A percentile compares a stretch with the other conserved stretches of the same genome.
phyloP scores from a whole-genome alignment of 2,113 vertebrate species.

The Pteronura brasiliensis region DNA sequence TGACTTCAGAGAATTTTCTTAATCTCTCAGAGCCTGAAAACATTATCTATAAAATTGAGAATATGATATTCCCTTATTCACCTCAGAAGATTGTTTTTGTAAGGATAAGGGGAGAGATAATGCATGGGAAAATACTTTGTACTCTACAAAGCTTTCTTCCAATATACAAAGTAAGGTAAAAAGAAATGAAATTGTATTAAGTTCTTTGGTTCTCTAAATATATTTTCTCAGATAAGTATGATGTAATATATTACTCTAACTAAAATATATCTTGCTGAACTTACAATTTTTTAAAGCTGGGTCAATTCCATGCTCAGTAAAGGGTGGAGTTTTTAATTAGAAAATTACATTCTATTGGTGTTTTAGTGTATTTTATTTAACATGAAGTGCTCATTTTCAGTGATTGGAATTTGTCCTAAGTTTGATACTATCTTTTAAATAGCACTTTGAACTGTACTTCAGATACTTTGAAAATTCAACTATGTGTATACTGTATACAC shows the following conservation, averaged over 20 bases:
- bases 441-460: background rate
- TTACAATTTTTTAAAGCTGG: background rate
- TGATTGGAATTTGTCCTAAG: background rate
- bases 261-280: background rate
- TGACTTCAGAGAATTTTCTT: background rate
- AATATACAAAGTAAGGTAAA: background rate
- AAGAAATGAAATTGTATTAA: background rate
- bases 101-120: background rate
- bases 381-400: background rate
- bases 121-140: background rate
- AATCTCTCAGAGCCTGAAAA: background rate
- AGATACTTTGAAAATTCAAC: background rate
- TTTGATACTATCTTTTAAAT: background rate
- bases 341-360: background rate
- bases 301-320: background rate
- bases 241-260: background rate
- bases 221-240: background rate
- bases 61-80: background rate
- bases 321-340: background rate
- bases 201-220: background rate
- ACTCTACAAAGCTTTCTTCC: background rate
- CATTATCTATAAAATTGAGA: background rate
- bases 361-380: background rate
- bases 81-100: background rate
- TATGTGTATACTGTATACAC: background rate